phyloP scores from a whole-genome alignment of 2,797 vertebrate species.

The Molothrus ater region DNA sequence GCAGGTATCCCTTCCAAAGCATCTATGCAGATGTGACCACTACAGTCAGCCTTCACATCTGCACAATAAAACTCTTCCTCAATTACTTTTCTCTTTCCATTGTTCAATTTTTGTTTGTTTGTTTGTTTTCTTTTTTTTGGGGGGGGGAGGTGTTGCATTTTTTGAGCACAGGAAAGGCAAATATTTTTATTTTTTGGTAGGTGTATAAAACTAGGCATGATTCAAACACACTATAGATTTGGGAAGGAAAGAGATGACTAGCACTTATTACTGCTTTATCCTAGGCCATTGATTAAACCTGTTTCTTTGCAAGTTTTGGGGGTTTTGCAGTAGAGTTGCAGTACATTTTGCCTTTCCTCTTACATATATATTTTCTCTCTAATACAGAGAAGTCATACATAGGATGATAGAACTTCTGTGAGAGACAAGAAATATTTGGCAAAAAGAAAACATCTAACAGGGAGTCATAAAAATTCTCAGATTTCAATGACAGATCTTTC shows the following conservation, averaged over 20 bases:
- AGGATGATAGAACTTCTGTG: not conserved
- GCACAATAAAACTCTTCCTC: not conserved
- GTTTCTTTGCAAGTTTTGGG: not conserved
- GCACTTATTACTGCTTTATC: not conserved
- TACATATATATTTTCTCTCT: not conserved
- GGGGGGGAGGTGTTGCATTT: fast-evolving
- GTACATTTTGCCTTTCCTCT: not conserved
- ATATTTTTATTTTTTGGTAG: not conserved
- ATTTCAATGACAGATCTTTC: not conserved
- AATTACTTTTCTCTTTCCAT: not conserved
- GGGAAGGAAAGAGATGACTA: not conserved
- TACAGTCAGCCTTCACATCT: not conserved
- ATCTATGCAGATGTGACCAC: not conserved
- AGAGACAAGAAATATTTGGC: not conserved
- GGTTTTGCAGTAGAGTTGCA: not conserved
- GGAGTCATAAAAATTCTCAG: not conserved
- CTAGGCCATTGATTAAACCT: not conserved
- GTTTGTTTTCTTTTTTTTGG: fast-evolving
- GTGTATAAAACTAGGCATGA: not conserved
- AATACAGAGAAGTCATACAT: not conserved
- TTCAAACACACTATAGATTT: not conserved
- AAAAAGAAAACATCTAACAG: not conserved
- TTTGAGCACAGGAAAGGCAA: not conserved
- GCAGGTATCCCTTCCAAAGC: not conserved
- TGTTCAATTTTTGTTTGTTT: not conserved